These are phyloP conservation scores for Phytoseiulus persimilis DNA, from an alignment of 2,888 invertebrate genomes.

Conservation along the genomic window DNA sequence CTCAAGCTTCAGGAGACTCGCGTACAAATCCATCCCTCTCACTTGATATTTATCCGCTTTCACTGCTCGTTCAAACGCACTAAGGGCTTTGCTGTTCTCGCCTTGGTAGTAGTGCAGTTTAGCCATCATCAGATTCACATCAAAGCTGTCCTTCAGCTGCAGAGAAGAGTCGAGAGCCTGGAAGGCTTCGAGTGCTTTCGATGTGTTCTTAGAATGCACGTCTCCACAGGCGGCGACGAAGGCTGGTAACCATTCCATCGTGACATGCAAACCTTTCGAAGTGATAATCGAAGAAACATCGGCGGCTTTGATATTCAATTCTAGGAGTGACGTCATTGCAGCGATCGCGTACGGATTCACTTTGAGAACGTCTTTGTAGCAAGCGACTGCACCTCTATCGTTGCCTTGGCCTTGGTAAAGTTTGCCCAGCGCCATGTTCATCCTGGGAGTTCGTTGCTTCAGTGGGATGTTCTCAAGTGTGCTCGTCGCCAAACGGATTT, in stretches of 20 bases:
- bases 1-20: constrained; percentile 58
- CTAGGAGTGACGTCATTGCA: constrained; percentile 64
- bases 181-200: constrained; percentile 21
- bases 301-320: constrained; percentile 63
- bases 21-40: constrained; percentile 60
- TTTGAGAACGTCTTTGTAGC: constrained; percentile 68
- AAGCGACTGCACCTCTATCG: constrained; percentile 63
- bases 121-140: constrained; percentile 20
- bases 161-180: constrained; percentile 6
- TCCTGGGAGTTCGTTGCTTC: constrained; percentile 62
- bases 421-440: constrained; percentile 68
- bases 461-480: constrained; percentile 57
- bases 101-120: constrained; percentile 60
- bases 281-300: constrained; percentile 67
- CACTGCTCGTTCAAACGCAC: constrained; percentile 48
- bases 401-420: constrained; percentile 63
- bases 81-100: constrained; percentile 60
- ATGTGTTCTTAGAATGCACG: background rate
- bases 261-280: constrained; percentile 21
- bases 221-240: constrained; percentile 20
- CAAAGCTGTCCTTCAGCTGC: constrained; percentile 16
- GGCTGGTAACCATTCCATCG: constrained; percentile 27
- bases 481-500: constrained; percentile 57
- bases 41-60: constrained; percentile 54
- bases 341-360: constrained; percentile 67